Evolutionary conservation across 92 coral and sea anemone species (phyloP).

Genomic region (Montipora capitata): DNA sequence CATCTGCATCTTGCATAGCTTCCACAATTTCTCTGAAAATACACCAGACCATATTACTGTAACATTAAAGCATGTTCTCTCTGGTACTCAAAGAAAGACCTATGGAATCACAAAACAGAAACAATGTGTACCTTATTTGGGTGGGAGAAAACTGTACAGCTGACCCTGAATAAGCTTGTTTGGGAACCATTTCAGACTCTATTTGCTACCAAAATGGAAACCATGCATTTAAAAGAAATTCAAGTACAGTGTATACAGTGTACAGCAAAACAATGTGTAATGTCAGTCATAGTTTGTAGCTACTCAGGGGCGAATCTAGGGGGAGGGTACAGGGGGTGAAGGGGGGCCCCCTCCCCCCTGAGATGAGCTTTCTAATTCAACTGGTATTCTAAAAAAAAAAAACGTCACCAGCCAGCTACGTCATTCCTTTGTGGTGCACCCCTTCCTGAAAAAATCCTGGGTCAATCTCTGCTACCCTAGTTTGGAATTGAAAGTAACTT

Average conservation of each 20-base stretch:
- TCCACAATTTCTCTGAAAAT: slow-evolving; percentile 86
- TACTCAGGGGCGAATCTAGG: too few relatives aligned
- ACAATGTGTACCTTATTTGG: slow-evolving; percentile 23
- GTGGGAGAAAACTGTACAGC: slow-evolving; percentile 36
- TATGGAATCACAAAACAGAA: not conserved
- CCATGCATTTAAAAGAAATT: not conserved
- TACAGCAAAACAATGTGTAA: too few relatives aligned
- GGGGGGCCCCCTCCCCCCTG: too few relatives aligned
- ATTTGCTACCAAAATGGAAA: not conserved
- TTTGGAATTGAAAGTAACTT: too few relatives aligned
- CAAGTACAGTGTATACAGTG: too few relatives aligned
- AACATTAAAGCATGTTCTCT: too few relatives aligned
- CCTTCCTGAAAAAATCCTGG: not conserved
- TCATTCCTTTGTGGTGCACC: too few relatives aligned
- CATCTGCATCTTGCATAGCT: slow-evolving; percentile 98
- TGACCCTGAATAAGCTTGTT: not conserved
- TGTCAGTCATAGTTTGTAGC: too few relatives aligned
- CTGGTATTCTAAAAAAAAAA: too few relatives aligned
- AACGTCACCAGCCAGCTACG: too few relatives aligned
- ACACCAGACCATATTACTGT: not conserved
- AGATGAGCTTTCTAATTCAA: too few relatives aligned
- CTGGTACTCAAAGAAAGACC: not conserved
- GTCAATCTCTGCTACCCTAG: not conserved
- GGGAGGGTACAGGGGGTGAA: too few relatives aligned
- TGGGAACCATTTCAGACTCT: slow-evolving; percentile 9